Percentiles rank a stretch among this genome's conserved stretches.
These are phyloP conservation scores for Teleogryllus oceanicus DNA, from an alignment of 2,888 invertebrate genomes.

Conservation along the genomic window DNA sequence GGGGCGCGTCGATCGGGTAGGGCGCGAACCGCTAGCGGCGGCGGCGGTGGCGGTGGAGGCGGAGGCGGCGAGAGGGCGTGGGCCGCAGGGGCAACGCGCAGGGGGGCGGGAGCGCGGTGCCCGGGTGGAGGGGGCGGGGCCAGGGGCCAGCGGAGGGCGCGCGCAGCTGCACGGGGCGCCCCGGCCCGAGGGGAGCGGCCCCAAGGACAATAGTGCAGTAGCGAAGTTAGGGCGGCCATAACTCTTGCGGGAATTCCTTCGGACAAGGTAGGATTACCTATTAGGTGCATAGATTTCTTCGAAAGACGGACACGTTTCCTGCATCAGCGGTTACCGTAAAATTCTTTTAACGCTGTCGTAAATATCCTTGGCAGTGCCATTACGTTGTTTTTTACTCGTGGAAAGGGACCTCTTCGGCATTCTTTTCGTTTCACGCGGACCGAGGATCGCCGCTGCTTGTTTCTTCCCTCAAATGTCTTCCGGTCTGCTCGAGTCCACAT, in stretches of 20 bases:
- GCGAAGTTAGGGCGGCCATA: conserved; percentile 5
- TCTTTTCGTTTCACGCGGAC: conserved; percentile 3
- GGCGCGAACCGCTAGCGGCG: not conserved
- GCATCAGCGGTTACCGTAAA: conserved; percentile 18
- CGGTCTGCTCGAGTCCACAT: not conserved
- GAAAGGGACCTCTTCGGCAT: not conserved
- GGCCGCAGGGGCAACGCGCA: not conserved
- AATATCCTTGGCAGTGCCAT: not conserved
- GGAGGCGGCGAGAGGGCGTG: not conserved
- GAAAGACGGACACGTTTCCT: conserved; percentile 6
- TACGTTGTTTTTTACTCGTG: not conserved
- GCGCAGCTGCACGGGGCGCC: not conserved
- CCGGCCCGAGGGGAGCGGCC: not conserved
- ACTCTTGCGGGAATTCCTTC: not conserved
- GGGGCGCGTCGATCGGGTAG: not conserved
- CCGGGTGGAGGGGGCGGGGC: not conserved
- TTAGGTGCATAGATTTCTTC: conserved; percentile 10
- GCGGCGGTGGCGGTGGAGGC: not conserved
- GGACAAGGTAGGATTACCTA: not conserved
- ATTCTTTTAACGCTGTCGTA: conserved; percentile 18
- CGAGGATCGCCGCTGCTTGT: not conserved
- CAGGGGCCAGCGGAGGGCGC: not conserved
- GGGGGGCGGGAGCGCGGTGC: not conserved
- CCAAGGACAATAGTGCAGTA: conserved; percentile 6
- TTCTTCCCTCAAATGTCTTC: not conserved